phyloP scores from a whole-genome alignment of 2,888 invertebrate species.

The Mycalesis mineus region DNA sequence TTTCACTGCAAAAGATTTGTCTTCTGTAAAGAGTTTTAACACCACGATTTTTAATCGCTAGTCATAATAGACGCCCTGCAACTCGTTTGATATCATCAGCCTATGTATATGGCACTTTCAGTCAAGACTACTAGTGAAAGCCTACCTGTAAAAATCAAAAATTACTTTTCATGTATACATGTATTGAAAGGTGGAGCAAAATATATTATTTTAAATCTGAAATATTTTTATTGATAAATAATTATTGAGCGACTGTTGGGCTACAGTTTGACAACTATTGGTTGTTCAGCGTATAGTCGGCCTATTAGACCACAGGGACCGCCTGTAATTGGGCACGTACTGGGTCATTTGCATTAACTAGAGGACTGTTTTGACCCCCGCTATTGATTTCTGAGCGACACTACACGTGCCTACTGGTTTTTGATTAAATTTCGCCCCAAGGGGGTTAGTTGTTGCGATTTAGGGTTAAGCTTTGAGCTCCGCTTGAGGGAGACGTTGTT shows the following conservation, averaged over 20 bases:
- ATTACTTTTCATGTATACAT: too few species aligned
- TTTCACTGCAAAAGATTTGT: too few species aligned
- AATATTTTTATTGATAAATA: too few species aligned
- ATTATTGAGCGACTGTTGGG: background rate
- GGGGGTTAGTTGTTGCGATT: slow-evolving; percentile 9
- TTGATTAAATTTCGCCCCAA: slow-evolving; percentile 21
- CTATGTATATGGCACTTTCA: too few species aligned
- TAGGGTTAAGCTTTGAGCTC: slow-evolving; percentile 7
- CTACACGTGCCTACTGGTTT: slow-evolving; percentile 21
- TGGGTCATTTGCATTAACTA: slow-evolving; percentile 46
- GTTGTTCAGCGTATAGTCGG: slow-evolving; percentile 7
- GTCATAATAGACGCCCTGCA: too few species aligned
- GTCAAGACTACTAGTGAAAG: too few species aligned
- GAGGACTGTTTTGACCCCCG: slow-evolving; percentile 42
- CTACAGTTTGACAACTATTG: background rate
- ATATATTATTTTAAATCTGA: too few species aligned
- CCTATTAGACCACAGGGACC: slow-evolving; percentile 27
- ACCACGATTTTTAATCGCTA: too few species aligned
- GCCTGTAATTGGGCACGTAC: slow-evolving; percentile 50
- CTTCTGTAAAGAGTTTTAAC: too few species aligned
- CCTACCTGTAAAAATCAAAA: too few species aligned
- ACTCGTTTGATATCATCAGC: too few species aligned
- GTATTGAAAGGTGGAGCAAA: background rate
- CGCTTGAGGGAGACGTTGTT: background rate
- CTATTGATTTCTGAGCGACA: slow-evolving; percentile 34